These are phyloP conservation scores for Tribolium freemani DNA, from an alignment of 2,888 invertebrate species.

Conservation along the genomic window DNA sequence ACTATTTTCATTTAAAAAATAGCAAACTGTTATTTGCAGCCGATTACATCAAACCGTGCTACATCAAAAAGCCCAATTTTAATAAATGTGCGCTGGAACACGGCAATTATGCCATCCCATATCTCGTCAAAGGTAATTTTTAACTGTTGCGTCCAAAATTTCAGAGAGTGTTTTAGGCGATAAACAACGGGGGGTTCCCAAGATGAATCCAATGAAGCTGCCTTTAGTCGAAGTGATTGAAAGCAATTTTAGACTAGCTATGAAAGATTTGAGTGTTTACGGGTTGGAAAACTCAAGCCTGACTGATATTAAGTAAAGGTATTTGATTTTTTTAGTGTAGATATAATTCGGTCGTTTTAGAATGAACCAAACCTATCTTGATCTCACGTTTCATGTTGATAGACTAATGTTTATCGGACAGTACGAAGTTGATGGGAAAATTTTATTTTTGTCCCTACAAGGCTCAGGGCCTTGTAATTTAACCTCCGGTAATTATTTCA, in stretches of 20 bases:
- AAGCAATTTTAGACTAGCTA: not conserved
- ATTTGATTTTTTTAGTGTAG: not conserved
- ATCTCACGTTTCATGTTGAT: not conserved
- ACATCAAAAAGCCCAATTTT: not conserved
- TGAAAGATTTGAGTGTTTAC: not conserved
- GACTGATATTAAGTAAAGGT: not conserved
- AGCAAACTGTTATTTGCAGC: not conserved
- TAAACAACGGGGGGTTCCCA: not conserved
- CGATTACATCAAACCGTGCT: slow-evolving; percentile 1
- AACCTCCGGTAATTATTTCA: not conserved
- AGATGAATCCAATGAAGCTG: not conserved
- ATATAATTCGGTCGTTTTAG: not conserved
- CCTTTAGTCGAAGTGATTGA: not conserved
- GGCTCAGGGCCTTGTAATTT: not conserved
- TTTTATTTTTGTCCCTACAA: not conserved
- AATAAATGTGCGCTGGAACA: not conserved
- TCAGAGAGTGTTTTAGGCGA: not conserved
- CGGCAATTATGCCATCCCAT: slow-evolving; percentile 1
- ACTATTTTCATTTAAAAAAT: not conserved
- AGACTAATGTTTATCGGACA: not conserved
- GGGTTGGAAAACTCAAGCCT: not conserved
- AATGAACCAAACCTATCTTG: not conserved
- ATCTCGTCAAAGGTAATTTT: not conserved
- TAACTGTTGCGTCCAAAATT: not conserved
- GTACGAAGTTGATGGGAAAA: not conserved